Evolutionary conservation across 2,113 vertebrate species (phyloP), one percentile per base, ranked within the genome.

Genomic region (Columba janthina): DNA sequence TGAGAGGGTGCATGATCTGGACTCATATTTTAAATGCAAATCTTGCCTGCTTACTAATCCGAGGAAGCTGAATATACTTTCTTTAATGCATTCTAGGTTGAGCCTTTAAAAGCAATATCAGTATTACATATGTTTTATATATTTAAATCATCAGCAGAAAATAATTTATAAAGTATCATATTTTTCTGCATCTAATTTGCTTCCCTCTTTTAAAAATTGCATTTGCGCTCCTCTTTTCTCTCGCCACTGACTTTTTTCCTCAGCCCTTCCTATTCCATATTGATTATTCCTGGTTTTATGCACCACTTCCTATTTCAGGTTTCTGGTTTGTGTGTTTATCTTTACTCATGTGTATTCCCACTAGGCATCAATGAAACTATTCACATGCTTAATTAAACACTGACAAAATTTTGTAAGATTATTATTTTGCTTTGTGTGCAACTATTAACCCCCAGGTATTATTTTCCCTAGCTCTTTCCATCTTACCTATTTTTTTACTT

Each of bases 11-110:
- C 84, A 61, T 0, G 58, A 85, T 94, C 77, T 91, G 65, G 81
- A 76, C 89, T 89, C 74, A 94, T 88, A 85, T 51, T 96, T 95
- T 94, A 85, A 96, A 96, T 96, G 95, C 91, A 94, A 85, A 95
- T 95, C 66, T 85, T 70, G 62, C 77, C 78, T 66, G 22, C 0
- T 85, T 73, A 50, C 77, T 93, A 91, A 88, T 85, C 77, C 28
- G 9, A 66, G 42, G 77, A 93, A 79, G 66, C 66, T 66, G 58
- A 76, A 82, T 82, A 62, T 76, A 31, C 57, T 73, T 94, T 32
- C 34, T 85, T 94, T 72, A 89, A 79, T 66, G 29, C 61, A 82
- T 76, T 92, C 46, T 32, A 58, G 58, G 5, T 22, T 89, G 31
- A 93, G 44, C 19, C 28, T 91, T 89, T 85, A 65, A 78, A 89